Base-by-base conservation (phyloP, 1,140 invertebrate genomes). In the Brachionus paranguensis region DNA sequence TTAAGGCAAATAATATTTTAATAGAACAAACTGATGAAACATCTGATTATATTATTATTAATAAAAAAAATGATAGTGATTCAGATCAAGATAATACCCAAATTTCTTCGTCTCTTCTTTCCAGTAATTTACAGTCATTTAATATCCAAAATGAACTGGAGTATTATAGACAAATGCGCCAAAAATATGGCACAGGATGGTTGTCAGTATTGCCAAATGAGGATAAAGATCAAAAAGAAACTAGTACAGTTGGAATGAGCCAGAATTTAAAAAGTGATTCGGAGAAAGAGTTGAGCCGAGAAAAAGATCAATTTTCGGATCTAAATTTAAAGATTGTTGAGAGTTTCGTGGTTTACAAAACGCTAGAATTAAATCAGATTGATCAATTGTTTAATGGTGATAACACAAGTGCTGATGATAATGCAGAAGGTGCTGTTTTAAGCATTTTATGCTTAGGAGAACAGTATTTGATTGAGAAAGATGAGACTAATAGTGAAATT, bases 131-230 rank as follows among this genome's bases (percentile, higher is more conserved):
- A n/a, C 41, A 76, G 12, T 76, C 72, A 27, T 7, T 14, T 24
- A 47, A 14, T 27, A 47, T 76, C 5, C 72, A 76, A 76, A 76
- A 50, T 37, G 72, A 76, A 50, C 27, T 76, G 12, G 72, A 76
- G 0, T 50, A 76, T 76, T 76, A 50, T 12, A 76, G 33, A 76
- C 43, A 47, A 76, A 76, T 76, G 72, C 43, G 72, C 3, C 45
- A 47, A 47, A 76, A 76, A 27, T 76, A 76, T 50, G 72, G 72
- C 17, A 76, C 72, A 10, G 72, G 45, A 47, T 76, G 72, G 72
- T 29, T 76, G 45, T 76, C 45, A 10, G 41, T 50, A 8, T 27
- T 50, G 12, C 72, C 72, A 33, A 76, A 76, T 50, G 68, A 72
- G 17, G 68, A 20, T 43, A 72, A 72, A 17, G 68, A 72, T 41